Percentiles rank a stretch among this genome's conserved stretches.
These are phyloP conservation scores for Tortricodes alternella DNA, from an alignment of 2,888 invertebrate genomes.

Conservation along the genomic window DNA sequence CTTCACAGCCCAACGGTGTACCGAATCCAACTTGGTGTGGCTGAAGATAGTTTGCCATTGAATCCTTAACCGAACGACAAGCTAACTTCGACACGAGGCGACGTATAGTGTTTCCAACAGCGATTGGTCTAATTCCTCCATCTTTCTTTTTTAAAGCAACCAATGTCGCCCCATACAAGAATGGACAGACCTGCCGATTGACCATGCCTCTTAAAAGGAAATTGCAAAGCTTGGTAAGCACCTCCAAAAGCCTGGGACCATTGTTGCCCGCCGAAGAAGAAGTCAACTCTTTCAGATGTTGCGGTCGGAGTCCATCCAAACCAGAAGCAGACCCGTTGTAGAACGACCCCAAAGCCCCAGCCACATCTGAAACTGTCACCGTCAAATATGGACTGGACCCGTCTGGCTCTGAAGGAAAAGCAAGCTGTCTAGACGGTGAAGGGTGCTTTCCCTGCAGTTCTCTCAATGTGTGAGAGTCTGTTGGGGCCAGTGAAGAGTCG, in stretches of 20 bases:
- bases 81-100: constrained; percentile 7
- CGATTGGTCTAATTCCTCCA: constrained; percentile 21
- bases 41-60: not conserved
- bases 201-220: constrained; percentile 8
- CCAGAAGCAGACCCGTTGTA: constrained; percentile 27
- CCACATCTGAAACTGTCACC: constrained; percentile 2
- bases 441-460: constrained; percentile 20
- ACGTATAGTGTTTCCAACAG: not conserved
- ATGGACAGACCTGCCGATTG: not conserved
- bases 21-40: constrained; percentile 19
- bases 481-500: constrained; percentile 15
- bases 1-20: constrained; percentile 11
- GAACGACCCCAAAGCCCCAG: constrained; percentile 10
- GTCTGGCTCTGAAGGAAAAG: not conserved
- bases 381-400: not conserved
- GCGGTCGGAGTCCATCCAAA: constrained; percentile 23
- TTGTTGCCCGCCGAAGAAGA: constrained; percentile 1
- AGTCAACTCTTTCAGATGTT: constrained; percentile 16
- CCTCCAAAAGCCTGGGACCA: not conserved
- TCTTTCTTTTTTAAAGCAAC: constrained; percentile 12
- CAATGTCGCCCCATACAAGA: constrained; percentile 3
- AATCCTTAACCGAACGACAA: constrained; percentile 4
- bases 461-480: not conserved
- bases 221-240: constrained; percentile 5
- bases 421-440: constrained; percentile 8